phyloP scores from a whole-genome alignment of 2,113 vertebrate species.

The Mugil cephalus region DNA sequence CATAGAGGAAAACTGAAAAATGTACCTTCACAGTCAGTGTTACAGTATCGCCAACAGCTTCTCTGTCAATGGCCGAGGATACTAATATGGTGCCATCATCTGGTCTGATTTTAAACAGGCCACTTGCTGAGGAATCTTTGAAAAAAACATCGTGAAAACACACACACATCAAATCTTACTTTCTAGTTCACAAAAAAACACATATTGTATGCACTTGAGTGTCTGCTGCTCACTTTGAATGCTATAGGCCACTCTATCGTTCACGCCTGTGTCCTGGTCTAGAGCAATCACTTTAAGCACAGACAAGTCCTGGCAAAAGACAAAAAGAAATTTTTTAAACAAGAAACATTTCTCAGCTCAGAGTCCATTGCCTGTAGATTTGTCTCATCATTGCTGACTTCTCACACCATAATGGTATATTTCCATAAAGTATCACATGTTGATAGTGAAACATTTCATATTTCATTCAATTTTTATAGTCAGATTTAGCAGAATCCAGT shows the following conservation, averaged over 20 bases:
- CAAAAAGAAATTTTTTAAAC: neutral
- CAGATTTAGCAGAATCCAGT: conserved; percentile 1
- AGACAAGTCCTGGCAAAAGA: conserved; percentile 63
- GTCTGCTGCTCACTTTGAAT: conserved; percentile 81
- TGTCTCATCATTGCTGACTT: too few relatives aligned
- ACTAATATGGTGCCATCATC: conserved; percentile 83
- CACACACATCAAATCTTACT: neutral
- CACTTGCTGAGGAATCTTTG: conserved; percentile 50
- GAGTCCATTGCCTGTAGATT: neutral
- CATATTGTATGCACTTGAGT: neutral
- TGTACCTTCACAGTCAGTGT: conserved; percentile 85
- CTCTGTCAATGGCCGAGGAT: conserved; percentile 83
- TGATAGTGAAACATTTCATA: too few relatives aligned
- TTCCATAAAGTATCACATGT: too few relatives aligned
- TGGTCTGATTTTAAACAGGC: conserved; percentile 81
- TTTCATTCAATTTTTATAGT: neutral
- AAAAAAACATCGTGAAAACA: neutral
- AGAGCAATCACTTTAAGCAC: conserved; percentile 83
- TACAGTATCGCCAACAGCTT: conserved; percentile 81
- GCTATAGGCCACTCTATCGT: conserved; percentile 78
- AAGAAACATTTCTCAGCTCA: neutral
- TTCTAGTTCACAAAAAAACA: neutral
- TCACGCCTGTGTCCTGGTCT: conserved; percentile 86
- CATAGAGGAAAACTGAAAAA: neutral
- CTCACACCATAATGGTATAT: too few relatives aligned